These are phyloP conservation scores for Progne subis DNA, from an alignment of 2,113 vertebrate species.

Conservation along the genomic window DNA sequence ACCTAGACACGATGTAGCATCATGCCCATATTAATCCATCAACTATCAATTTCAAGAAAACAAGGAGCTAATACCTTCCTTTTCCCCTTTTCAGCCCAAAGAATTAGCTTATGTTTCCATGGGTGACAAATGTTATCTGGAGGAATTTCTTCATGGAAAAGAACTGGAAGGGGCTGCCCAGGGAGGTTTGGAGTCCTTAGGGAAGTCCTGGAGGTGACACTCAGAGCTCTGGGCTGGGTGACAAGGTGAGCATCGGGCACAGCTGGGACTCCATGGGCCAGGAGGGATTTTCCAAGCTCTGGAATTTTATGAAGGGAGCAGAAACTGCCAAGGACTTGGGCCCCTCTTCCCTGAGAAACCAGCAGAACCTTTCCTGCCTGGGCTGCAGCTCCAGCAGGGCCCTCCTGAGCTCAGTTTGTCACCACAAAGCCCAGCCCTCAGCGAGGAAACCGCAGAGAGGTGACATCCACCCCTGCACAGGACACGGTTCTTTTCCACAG, in stretches of 20 bases:
- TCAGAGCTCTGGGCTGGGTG: background rate
- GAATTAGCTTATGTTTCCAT: background rate
- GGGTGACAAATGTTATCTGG: background rate
- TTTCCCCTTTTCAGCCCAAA: background rate
- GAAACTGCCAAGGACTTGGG: background rate
- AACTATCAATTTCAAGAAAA: too few relatives aligned
- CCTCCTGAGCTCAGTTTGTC: background rate
- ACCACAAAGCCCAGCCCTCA: background rate
- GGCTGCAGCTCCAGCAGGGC: background rate
- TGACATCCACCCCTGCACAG: background rate
- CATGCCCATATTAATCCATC: too few relatives aligned
- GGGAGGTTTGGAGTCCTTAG: background rate
- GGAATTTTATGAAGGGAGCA: background rate
- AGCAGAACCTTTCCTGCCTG: background rate
- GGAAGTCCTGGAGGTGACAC: background rate
- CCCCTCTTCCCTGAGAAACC: background rate
- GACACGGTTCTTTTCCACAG: background rate
- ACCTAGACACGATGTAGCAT: background rate
- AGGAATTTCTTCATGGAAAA: background rate
- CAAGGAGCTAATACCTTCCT: background rate
- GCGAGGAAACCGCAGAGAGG: background rate
- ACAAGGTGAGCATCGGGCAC: background rate
- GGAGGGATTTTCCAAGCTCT: background rate
- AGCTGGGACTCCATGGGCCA: fast-evolving
- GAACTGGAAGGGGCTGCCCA: background rate